phyloP scores from a whole-genome alignment of 1,140 invertebrate species.

The Philaenus spumarius region DNA sequence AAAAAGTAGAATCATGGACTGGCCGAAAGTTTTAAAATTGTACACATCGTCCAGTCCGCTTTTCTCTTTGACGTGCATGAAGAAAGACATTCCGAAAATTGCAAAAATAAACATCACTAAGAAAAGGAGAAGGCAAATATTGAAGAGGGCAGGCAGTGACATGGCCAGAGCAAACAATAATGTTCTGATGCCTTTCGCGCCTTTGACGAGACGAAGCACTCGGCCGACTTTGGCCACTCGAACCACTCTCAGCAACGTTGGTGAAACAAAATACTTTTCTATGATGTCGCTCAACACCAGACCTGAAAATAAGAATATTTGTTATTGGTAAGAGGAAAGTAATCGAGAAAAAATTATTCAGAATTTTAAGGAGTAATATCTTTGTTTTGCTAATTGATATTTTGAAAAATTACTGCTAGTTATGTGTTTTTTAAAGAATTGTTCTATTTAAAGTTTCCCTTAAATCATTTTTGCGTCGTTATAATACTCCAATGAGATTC shows the following conservation, averaged over 20 bases:
- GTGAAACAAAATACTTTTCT: constrained; percentile 96
- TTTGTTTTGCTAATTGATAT: no score
- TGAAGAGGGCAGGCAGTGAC: constrained; percentile 96
- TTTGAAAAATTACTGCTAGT: no score
- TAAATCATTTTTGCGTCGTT: no score
- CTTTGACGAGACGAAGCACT: constrained; percentile 93
- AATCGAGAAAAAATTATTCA: no score
- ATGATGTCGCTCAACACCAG: constrained; percentile 93
- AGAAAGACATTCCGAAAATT: constrained; percentile 99
- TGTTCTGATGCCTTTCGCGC: constrained; percentile 95
- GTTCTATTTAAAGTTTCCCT: no score
- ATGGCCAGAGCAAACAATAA: constrained; percentile 95
- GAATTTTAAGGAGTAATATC: no score
- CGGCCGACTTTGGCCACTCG: constrained; percentile 96
- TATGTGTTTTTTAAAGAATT: no score
- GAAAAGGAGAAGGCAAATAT: constrained; percentile 96
- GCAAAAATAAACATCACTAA: constrained; percentile 99
- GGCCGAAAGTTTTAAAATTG: constrained; percentile 98
- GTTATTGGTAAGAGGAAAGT: no score
- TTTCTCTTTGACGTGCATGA: constrained; percentile 93
- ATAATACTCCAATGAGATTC: no score
- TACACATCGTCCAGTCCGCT: constrained; percentile 93
- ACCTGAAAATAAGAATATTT: constrained; percentile 52
- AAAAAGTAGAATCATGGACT: constrained; percentile 96
- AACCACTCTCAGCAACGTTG: constrained; percentile 93